Base-by-base conservation (phyloP, 2,797 vertebrate species). In the Smutsia temminckii region DNA sequence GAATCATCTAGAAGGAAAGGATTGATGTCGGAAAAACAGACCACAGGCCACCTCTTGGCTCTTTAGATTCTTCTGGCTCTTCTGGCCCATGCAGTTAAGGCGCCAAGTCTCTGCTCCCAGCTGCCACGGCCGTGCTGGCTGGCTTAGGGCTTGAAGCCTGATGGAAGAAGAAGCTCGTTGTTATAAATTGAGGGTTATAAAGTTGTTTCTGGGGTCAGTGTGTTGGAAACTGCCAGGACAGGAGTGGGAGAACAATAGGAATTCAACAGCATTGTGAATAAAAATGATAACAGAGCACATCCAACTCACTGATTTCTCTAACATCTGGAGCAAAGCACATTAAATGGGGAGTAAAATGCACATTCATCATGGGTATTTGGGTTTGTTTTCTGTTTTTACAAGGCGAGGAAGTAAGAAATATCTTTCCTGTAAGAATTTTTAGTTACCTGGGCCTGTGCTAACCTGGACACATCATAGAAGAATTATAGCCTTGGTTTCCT, bases 271-370 rank as follows among this genome's bases (percentile, higher is more conserved):
- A 77, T 6, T 61, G 46, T 68, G 94, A 94, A 84, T 95, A 72
- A 95, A 85, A 93, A 91, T 79, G 68, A 75, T 53, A 91, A 59
- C 59, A 79, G 72, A 91, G 55, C 7, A 18, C 74, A 78, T 86
- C 88, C 86, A 77, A 95, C 34, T 25, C 59, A 37, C 53, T 49
- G 78, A 94, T 95, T 93, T 96, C 94, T 94, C 27, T 85, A 97
- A 97, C 95, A 97, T 96, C 95, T 96, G 97, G 95, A 93, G 79
- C 40, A 91, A 88, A 89, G 78, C 64, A 85, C 69, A 91, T 88
- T 90, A 90, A 92, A 69, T 34, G 34, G 53, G 69, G 81, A 92
- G 63, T 87, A 84, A 89, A 92, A 85, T 20, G 17, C 42, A 89
- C 92, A 95, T 95, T 91, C n/a, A 88, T 95, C 92, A 95, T 64